These are phyloP conservation scores for Cynoglossus semilaevis DNA, from an alignment of 2,113 vertebrate genomes.

Conservation along the genomic window DNA sequence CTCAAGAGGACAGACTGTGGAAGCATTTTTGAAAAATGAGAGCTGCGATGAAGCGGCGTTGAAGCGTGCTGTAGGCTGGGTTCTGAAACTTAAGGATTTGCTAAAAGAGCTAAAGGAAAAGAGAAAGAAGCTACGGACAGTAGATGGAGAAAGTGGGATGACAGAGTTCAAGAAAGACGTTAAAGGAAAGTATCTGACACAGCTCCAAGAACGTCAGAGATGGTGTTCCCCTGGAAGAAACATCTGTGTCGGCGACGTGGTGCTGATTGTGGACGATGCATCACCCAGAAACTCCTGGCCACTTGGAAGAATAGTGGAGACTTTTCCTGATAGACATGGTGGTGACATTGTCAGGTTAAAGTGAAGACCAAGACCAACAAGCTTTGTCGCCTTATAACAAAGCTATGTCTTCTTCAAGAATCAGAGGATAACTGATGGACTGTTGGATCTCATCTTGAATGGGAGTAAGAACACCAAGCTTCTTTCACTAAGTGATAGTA, in stretches of 20 bases:
- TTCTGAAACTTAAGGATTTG: not conserved
- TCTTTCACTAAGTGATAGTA: too few species aligned
- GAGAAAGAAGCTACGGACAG: too few species aligned
- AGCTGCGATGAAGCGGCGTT: not conserved
- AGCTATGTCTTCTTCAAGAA: not conserved
- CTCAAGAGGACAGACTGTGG: conserved; percentile 8
- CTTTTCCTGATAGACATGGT: conserved; percentile 18
- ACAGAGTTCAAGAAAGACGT: not conserved
- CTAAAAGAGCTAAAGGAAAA: not conserved
- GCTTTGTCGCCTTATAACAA: not conserved
- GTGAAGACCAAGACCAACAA: not conserved
- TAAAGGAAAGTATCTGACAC: not conserved
- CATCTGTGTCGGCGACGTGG: not conserved
- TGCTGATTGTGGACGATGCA: not conserved
- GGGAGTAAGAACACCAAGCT: too few species aligned
- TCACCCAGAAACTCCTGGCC: conserved; percentile 14
- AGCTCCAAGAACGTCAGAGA: not conserved
- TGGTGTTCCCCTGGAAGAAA: conserved; percentile 21
- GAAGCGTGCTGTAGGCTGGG: not conserved
- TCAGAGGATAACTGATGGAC: not conserved
- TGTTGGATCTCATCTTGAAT: not conserved
- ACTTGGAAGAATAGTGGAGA: conserved; percentile 15
- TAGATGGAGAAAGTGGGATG: not conserved
- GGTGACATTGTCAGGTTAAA: conserved; percentile 7
- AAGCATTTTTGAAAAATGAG: conserved; percentile 2